These are phyloP conservation scores for Edolisoma coerulescens DNA, from an alignment of 2,113 vertebrate genomes.

Conservation along the genomic window DNA sequence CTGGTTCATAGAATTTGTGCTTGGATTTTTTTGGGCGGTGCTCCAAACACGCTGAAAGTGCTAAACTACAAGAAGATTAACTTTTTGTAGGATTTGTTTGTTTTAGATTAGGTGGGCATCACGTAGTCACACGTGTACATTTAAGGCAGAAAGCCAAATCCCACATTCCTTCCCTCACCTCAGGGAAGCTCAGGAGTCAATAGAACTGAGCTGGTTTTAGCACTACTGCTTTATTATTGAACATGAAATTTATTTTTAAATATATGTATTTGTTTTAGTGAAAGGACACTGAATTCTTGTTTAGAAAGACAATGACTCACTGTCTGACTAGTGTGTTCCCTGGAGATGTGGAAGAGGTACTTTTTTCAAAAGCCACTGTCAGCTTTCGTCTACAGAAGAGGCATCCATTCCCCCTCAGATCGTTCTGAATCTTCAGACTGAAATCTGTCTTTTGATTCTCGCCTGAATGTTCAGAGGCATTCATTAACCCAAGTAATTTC, in stretches of 20 bases:
- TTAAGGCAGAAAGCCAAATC: neutral
- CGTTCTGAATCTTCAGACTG: neutral
- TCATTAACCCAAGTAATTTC: neutral
- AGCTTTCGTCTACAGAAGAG: neutral
- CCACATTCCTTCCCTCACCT: neutral
- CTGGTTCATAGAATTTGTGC: neutral
- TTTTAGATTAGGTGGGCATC: conserved; percentile 2
- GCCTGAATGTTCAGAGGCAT: neutral
- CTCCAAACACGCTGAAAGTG: neutral
- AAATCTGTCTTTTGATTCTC: neutral
- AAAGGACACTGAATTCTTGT: conserved; percentile 12
- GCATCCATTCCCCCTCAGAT: neutral
- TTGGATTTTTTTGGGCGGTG: neutral
- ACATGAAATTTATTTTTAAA: neutral
- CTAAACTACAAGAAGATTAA: conserved; percentile 18
- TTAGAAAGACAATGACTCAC: conserved; percentile 26
- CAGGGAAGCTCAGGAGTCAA: neutral
- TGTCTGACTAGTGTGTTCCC: neutral
- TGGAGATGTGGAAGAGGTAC: neutral
- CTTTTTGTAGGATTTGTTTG: neutral
- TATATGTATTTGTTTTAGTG: neutral
- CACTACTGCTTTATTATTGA: neutral
- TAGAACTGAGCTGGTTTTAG: neutral
- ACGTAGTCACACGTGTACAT: neutral
- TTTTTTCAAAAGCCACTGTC: neutral